phyloP scores from a whole-genome alignment of 2,888 invertebrate genomes.

The Sicus ferrugineus region DNA sequence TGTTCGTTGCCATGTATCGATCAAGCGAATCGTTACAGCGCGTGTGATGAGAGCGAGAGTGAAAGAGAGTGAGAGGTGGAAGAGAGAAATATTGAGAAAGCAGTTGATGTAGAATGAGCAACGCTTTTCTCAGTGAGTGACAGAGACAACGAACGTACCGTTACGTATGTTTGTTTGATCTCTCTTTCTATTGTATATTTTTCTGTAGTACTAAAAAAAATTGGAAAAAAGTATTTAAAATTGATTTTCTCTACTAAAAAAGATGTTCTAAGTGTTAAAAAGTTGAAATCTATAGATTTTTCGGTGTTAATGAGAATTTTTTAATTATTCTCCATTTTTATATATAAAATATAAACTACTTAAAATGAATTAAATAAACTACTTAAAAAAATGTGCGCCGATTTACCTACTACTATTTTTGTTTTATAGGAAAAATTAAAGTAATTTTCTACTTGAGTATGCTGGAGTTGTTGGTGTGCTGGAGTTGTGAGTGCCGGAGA shows the following conservation, averaged over 20 bases:
- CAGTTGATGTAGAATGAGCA: slow-evolving; percentile 37
- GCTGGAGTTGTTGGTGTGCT: slow-evolving; percentile 1
- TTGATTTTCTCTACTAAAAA: background rate
- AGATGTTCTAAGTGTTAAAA: background rate
- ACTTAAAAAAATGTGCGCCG: background rate
- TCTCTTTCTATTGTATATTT: background rate
- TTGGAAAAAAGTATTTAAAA: background rate
- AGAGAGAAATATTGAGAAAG: background rate
- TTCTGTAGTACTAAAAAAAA: too few species aligned
- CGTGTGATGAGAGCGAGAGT: background rate
- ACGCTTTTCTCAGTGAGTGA: slow-evolving; percentile 23
- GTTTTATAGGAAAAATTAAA: background rate
- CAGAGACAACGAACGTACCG: slow-evolving; percentile 29
- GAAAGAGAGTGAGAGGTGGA: background rate
- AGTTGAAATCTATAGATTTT: background rate
- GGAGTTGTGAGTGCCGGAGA: background rate
- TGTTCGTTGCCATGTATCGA: background rate
- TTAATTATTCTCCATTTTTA: background rate
- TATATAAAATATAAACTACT: slow-evolving; percentile 13
- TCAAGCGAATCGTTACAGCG: background rate
- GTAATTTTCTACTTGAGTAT: slow-evolving; percentile 10
- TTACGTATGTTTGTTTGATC: background rate
- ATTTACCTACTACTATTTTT: slow-evolving; percentile 4
- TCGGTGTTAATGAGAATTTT: background rate
- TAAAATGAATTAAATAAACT: background rate